Conservation (phyloP, 2,888 invertebrate genomes). For the Disparrhopalites patrizii region DNA sequence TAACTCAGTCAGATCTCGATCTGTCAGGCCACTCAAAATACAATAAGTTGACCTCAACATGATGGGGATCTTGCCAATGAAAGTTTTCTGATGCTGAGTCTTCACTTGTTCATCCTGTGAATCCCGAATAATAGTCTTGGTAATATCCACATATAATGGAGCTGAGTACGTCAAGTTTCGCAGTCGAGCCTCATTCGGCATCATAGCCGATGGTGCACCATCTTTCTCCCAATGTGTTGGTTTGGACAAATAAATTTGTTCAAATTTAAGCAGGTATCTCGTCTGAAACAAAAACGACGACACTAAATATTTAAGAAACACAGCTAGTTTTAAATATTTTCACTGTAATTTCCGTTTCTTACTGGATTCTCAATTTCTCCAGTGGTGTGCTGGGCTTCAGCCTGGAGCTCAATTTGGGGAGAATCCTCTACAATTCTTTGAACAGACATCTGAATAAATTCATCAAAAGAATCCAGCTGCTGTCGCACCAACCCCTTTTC, state of each 20-base stretch:
- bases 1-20: conserved; percentile 98
- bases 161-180: conserved; percentile 97
- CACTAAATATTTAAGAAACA: neutral
- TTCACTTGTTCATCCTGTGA: conserved; percentile 88
- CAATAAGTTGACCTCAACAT: conserved; percentile 99
- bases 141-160: conserved; percentile 97
- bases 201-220: conserved; percentile 98
- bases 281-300: conserved; percentile 58
- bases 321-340: neutral
- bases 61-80: conserved; percentile 90
- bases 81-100: conserved; percentile 66
- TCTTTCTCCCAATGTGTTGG: conserved; percentile 99
- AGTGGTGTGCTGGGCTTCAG: conserved; percentile 93
- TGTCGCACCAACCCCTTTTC: conserved; percentile 99
- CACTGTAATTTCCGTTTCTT: conserved; percentile 44
- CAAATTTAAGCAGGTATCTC: conserved; percentile 90
- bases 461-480: conserved; percentile 98
- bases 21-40: conserved; percentile 84
- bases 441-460: conserved; percentile 99
- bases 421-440: conserved; percentile 99
- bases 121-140: conserved; percentile 89
- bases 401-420: conserved; percentile 91
- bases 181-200: conserved; percentile 98
- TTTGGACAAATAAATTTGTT: conserved; percentile 97
- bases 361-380: conserved; percentile 86